Conservation (phyloP, 2,113 vertebrate species). For the Silurus asotus region DNA sequence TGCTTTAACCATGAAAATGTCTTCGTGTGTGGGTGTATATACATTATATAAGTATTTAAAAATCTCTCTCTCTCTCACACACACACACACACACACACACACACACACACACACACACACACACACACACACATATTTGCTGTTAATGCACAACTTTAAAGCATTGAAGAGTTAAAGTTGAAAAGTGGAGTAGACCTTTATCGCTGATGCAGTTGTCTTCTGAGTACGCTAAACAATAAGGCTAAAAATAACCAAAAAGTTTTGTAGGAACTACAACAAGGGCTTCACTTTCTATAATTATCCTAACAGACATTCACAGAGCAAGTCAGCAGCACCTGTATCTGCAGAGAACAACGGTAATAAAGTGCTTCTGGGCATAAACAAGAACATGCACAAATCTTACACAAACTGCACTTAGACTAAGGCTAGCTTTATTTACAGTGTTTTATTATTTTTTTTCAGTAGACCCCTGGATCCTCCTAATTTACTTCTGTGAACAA, state of each 20-base stretch:
- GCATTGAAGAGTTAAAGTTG: background rate
- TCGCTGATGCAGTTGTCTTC: constrained; percentile 20
- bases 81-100: background rate
- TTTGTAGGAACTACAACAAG: constrained; percentile 30
- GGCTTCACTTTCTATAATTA: constrained; percentile 34
- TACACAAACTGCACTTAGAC: background rate
- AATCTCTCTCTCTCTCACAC: too few species aligned
- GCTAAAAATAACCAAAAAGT: constrained; percentile 31
- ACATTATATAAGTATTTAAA: too few species aligned
- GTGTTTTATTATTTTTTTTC: background rate
- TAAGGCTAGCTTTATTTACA: background rate
- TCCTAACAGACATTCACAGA: constrained; percentile 22
- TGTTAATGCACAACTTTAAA: background rate
- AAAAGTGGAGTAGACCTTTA: background rate
- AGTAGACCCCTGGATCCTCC: background rate
- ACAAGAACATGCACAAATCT: background rate
- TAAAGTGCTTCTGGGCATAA: background rate
- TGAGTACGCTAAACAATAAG: background rate
- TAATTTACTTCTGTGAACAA: constrained; percentile 2
- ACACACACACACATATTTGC: background rate
- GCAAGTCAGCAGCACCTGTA: constrained; percentile 47
- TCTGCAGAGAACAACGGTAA: constrained; percentile 29
- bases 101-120: background rate
- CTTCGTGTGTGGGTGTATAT: background rate
- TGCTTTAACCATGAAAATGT: background rate